Conservation (phyloP, 92 coral and sea anemone genomes). For the Actinostola sp. region DNA sequence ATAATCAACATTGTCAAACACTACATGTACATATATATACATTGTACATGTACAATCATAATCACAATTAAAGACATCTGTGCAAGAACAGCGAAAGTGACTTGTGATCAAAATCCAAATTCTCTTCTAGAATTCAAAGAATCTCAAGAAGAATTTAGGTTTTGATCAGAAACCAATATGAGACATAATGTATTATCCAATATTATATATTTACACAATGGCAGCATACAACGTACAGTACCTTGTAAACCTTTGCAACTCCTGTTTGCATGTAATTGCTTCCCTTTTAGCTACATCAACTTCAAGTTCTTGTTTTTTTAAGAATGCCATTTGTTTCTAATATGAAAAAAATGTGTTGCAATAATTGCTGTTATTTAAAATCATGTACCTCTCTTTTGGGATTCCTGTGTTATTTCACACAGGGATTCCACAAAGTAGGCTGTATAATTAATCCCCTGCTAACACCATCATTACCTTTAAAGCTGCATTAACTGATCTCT, state of each 20-base stretch:
- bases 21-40: not conserved
- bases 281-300: slow-evolving; percentile 77
- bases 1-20: not conserved
- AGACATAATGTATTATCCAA: no score
- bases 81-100: no score
- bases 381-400: no score
- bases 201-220: not conserved
- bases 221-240: not conserved
- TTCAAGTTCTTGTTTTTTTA: slow-evolving; percentile 72
- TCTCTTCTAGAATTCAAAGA: no score
- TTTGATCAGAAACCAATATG: no score
- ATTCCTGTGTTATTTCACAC: no score
- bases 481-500: slow-evolving; percentile 64
- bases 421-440: not conserved
- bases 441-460: not conserved
- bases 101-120: no score
- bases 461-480: slow-evolving; percentile 57
- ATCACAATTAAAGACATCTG: no score
- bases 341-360: not conserved
- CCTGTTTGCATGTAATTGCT: slow-evolving; percentile 50
- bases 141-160: no score
- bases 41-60: not conserved
- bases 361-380: not conserved
- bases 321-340: slow-evolving; percentile 78
- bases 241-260: slow-evolving; percentile 24